Conservation (phyloP, 2,113 vertebrate species). For the Boulengeromyrus knoepffleri region DNA sequence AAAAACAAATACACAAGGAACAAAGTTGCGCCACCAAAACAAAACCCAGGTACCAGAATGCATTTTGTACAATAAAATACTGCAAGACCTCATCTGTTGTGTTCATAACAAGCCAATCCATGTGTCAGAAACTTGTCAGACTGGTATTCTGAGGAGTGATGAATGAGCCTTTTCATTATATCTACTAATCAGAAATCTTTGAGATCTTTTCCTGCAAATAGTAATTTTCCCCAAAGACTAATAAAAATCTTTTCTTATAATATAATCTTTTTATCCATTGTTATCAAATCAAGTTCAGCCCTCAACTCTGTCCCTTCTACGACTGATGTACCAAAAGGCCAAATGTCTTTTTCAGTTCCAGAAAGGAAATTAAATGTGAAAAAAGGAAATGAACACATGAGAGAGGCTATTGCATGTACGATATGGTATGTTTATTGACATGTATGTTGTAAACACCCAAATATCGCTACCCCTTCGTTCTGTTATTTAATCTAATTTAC, state of each 20-base stretch:
- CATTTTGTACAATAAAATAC: background rate
- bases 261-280: background rate
- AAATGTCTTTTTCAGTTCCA: background rate
- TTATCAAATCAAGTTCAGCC: background rate
- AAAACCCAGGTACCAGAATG: background rate
- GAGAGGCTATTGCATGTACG: background rate
- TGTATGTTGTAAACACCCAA: background rate
- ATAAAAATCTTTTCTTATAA: background rate
- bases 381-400: background rate
- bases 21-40: background rate
- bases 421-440: background rate
- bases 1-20: conserved; percentile 23
- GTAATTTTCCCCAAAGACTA: background rate
- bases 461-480: background rate
- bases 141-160: background rate
- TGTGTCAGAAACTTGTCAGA: background rate
- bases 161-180: background rate
- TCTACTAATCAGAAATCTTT: background rate
- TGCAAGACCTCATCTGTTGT: background rate
- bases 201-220: background rate
- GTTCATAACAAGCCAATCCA: background rate
- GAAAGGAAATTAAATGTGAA: background rate
- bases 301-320: background rate
- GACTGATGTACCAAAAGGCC: background rate
- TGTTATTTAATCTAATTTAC: background rate